Evolutionary conservation across 2,888 invertebrate genomes (phyloP).

Genomic region (Cremastobaeus sp.): DNA sequence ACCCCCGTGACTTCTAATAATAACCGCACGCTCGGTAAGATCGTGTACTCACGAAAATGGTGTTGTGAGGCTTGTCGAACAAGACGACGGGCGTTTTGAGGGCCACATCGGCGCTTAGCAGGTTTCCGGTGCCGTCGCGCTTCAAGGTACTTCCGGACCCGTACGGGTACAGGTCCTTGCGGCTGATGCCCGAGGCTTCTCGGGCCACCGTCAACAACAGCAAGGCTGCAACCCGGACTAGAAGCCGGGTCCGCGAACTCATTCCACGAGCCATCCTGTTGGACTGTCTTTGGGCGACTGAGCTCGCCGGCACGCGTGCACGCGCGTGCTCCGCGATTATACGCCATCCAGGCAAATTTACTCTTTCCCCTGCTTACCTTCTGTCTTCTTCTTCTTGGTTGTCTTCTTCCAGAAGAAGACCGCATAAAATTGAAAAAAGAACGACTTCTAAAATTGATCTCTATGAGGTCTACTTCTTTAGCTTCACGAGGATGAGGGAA

Average conservation of each 20-base stretch:
- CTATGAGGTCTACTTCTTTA: too few relatives aligned
- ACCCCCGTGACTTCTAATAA: conserved; percentile 45
- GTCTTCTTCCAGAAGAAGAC: too few relatives aligned
- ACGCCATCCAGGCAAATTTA: conserved; percentile 18
- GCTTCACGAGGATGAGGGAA: too few relatives aligned
- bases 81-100: conserved; percentile 87
- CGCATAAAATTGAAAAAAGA: too few relatives aligned
- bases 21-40: conserved; percentile 35
- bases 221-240: conserved; percentile 45
- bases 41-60: conserved; percentile 88
- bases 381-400: conserved; percentile 25
- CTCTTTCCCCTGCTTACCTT: conserved; percentile 24
- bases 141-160: conserved; percentile 64
- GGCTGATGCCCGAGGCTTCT: conserved; percentile 65
- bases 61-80: conserved; percentile 87
- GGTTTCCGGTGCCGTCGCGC: conserved; percentile 66
- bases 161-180: conserved; percentile 72
- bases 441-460: too few relatives aligned
- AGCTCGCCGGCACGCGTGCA: conserved; percentile 57
- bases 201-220: conserved; percentile 56
- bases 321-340: conserved; percentile 38
- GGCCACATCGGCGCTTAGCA: conserved; percentile 80
- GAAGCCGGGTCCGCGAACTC: conserved; percentile 64
- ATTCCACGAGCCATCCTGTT: conserved; percentile 72
- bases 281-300: conserved; percentile 72